A percentile compares a stretch with the other conserved stretches of the same genome.
phyloP scores from a whole-genome alignment of 2,113 vertebrate genomes.

The Bungarus multicinctus region DNA sequence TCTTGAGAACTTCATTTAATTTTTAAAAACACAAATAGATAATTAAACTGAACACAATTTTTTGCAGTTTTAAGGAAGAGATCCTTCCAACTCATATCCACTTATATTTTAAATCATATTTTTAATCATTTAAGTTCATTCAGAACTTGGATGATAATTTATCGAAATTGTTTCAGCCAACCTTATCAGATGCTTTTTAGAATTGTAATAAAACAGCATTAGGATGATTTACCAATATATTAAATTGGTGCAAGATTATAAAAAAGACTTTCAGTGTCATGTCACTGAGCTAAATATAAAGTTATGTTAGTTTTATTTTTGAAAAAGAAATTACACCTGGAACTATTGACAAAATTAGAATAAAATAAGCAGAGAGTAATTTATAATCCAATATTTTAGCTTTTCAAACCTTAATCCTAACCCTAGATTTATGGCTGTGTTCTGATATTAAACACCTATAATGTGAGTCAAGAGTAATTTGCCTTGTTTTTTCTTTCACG shows the following conservation, averaged over 20 bases:
- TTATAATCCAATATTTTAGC: background rate
- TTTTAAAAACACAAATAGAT: background rate
- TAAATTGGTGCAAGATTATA: background rate
- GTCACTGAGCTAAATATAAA: background rate
- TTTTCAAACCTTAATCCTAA: background rate
- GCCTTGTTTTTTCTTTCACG: background rate
- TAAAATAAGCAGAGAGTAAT: background rate
- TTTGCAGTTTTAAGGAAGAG: background rate
- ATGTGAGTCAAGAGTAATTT: background rate
- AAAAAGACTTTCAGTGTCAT: background rate
- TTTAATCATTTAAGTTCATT: background rate
- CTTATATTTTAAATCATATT: background rate
- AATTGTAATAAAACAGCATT: background rate
- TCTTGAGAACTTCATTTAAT: background rate
- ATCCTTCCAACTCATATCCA: background rate
- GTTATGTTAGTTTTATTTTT: background rate
- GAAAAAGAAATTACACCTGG: background rate
- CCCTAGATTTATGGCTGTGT: background rate
- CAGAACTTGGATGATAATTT: background rate
- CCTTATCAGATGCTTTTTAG: background rate
- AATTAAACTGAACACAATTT: background rate
- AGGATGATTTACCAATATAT: background rate
- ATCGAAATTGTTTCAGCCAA: background rate
- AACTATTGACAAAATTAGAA: background rate
- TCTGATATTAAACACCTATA: background rate